Percentiles rank a stretch among this genome's conserved stretches.
These are phyloP conservation scores for Xestia rhomboidea DNA, from an alignment of 2,888 invertebrate species.

Conservation along the genomic window DNA sequence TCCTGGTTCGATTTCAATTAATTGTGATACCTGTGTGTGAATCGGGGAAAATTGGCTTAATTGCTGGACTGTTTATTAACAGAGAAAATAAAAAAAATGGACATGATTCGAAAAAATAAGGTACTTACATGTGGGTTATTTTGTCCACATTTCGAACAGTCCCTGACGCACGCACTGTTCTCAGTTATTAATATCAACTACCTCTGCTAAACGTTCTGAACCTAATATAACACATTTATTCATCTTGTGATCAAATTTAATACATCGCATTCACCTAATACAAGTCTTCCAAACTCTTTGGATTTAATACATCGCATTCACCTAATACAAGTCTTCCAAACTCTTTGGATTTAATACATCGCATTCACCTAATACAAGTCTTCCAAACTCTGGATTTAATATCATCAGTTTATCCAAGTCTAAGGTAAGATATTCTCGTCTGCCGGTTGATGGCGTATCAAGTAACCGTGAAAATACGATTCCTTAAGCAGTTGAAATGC, in stretches of 20 bases:
- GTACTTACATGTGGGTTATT: too few species aligned
- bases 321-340: not conserved
- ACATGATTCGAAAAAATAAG: too few species aligned
- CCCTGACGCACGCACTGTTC: constrained; percentile 21
- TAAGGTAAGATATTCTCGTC: not conserved
- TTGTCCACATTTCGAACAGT: not conserved
- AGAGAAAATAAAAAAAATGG: too few species aligned
- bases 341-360: not conserved
- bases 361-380: not conserved
- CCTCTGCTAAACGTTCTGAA: constrained; percentile 19
- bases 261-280: not conserved
- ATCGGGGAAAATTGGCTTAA: not conserved
- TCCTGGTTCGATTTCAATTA: constrained; percentile 28
- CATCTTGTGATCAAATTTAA: not conserved
- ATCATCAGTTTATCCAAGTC: not conserved
- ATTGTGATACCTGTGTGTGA: constrained; percentile 11
- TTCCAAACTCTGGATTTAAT: not conserved
- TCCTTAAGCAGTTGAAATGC: not conserved
- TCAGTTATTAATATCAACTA: constrained; percentile 34
- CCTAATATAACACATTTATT: constrained; percentile 4
- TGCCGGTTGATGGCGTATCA: not conserved
- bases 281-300: not conserved
- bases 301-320: constrained; percentile 1
- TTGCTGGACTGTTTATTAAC: constrained; percentile 13
- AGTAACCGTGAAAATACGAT: not conserved